Percentiles rank a stretch among this genome's conserved stretches.
Conservation (phyloP, 2,113 vertebrate species). For the Engystomops pustulosus region DNA sequence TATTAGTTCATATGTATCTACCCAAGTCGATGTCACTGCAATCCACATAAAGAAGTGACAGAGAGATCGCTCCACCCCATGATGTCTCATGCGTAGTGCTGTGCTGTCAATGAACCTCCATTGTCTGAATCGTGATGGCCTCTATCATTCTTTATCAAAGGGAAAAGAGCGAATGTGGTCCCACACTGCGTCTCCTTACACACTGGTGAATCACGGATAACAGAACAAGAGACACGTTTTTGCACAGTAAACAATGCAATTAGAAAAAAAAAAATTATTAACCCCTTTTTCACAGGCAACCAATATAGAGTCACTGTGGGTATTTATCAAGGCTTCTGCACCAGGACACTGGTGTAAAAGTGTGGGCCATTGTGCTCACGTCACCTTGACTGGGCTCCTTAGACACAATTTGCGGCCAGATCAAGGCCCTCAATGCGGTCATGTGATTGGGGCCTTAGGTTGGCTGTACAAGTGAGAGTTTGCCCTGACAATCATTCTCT, state of each 20-base stretch:
- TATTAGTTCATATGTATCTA: background rate
- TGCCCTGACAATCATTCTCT: too few relatives aligned
- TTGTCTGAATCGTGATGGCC: constrained; percentile 1
- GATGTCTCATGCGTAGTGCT: background rate
- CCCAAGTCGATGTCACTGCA: background rate
- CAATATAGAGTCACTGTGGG: background rate
- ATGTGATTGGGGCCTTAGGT: too few relatives aligned
- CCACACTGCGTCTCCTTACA: background rate
- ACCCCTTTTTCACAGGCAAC: background rate
- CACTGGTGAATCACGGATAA: background rate
- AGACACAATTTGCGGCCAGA: too few relatives aligned
- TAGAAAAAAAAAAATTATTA: background rate
- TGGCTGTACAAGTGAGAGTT: too few relatives aligned
- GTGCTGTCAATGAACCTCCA: background rate
- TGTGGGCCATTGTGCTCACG: too few relatives aligned
- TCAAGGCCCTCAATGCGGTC: too few relatives aligned
- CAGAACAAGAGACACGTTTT: background rate
- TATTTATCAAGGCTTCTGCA: too few relatives aligned
- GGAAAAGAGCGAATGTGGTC: background rate
- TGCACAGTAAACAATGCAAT: background rate
- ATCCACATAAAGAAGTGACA: background rate
- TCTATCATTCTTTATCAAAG: background rate
- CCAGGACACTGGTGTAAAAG: too few relatives aligned
- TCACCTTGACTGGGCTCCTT: too few relatives aligned
- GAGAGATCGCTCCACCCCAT: background rate